Percentiles rank a stretch among this genome's conserved stretches.
Conservation (phyloP, 1,140 invertebrate species). For the Pseudomyrmex concolor region DNA sequence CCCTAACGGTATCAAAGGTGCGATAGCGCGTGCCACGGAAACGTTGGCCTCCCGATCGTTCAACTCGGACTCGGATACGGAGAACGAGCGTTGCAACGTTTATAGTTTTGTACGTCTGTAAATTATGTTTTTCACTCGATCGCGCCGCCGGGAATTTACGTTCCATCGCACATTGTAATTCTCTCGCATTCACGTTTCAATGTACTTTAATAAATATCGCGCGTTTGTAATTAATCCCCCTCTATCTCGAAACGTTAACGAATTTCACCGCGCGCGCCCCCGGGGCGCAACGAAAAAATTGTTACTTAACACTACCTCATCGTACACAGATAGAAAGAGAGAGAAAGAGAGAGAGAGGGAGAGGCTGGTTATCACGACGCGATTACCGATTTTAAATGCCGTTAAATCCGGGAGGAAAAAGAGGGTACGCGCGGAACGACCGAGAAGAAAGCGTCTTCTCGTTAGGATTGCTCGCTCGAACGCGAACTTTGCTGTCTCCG, state of each 20-base stretch:
- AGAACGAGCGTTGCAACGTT: neutral
- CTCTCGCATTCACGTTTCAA: slow-evolving; percentile 27
- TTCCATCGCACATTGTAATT: slow-evolving; percentile 55
- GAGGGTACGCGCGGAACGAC: slow-evolving; percentile 35
- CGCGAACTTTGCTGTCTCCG: slow-evolving; percentile 70
- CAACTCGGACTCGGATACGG: slow-evolving; percentile 13
- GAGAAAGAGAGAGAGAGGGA: neutral
- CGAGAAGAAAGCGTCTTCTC: slow-evolving; percentile 48
- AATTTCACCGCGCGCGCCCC: slow-evolving; percentile 27
- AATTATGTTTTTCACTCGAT: slow-evolving; percentile 55
- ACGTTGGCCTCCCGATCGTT: slow-evolving; percentile 42
- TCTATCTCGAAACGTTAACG: slow-evolving; percentile 37
- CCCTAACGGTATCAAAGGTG: slow-evolving; percentile 70
- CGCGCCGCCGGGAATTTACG: slow-evolving; percentile 31
- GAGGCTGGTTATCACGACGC: slow-evolving; percentile 26
- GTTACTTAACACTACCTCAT: slow-evolving; percentile 21
- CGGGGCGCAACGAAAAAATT: slow-evolving; percentile 19
- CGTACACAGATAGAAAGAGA: neutral
- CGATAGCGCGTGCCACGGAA: slow-evolving; percentile 37
- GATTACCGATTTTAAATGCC: slow-evolving; percentile 48
- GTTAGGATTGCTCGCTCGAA: slow-evolving; percentile 39
- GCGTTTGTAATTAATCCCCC: slow-evolving; percentile 42
- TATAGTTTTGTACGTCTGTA: neutral
- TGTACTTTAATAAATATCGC: slow-evolving; percentile 51
- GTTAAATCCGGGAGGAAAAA: slow-evolving; percentile 12